A percentile compares a stretch with the other conserved stretches of the same genome.
These are phyloP conservation scores for Chymomyza caudatula DNA, from an alignment of 2,888 invertebrate species.

Conservation along the genomic window DNA sequence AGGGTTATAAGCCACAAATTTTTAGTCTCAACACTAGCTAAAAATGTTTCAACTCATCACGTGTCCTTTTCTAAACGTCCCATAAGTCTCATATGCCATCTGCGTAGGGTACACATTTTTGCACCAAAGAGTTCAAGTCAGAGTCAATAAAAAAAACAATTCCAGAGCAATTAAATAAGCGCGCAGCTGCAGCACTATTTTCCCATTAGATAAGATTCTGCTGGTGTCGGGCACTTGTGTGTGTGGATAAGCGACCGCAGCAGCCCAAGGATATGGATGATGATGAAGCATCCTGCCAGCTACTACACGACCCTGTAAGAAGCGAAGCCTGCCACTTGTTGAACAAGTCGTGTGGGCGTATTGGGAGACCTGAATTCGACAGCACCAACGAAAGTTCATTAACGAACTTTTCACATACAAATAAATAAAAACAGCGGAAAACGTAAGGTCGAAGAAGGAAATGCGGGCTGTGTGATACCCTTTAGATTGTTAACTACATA, in stretches of 20 bases:
- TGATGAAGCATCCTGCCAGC: not conserved
- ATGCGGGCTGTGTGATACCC: not conserved
- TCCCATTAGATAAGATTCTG: conserved; percentile 63
- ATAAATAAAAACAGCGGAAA: no score
- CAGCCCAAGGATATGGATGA: not conserved
- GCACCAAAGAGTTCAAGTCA: conserved; percentile 51
- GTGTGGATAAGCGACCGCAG: conserved; percentile 24
- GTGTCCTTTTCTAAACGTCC: no score
- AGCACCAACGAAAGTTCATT: conserved; percentile 66
- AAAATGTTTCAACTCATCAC: no score
- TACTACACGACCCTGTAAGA: not conserved
- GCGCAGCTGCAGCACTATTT: conserved; percentile 17
- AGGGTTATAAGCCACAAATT: no score
- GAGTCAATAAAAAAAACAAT: conserved; percentile 67
- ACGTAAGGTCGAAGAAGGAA: not conserved
- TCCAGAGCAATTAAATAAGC: conserved; percentile 58
- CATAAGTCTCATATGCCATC: not conserved
- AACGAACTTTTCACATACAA: conserved; percentile 56
- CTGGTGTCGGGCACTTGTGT: conserved; percentile 45
- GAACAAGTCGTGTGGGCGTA: conserved; percentile 17
- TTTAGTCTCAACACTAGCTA: no score
- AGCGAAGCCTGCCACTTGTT: conserved; percentile 53
- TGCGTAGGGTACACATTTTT: not conserved
- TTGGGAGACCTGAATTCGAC: conserved; percentile 55
- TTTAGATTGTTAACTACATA: not conserved